Percentiles rank a stretch among this genome's conserved stretches.
phyloP scores from a whole-genome alignment of 1,140 invertebrate species.

The Antheraea mylitta region DNA sequence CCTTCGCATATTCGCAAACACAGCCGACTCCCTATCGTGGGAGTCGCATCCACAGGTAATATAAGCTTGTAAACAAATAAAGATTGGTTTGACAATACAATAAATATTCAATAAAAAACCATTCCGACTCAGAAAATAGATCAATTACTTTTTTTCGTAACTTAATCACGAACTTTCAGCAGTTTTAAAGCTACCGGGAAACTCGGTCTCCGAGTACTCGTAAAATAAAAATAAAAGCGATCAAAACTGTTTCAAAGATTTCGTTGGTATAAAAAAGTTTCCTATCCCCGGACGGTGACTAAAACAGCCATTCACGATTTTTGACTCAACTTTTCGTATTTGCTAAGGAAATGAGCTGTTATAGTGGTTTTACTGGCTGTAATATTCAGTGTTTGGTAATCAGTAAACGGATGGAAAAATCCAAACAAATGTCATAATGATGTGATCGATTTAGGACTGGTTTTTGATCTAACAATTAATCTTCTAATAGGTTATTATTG shows the following conservation, averaged over 20 bases:
- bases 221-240: slow-evolving; percentile 35
- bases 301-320: slow-evolving; percentile 12
- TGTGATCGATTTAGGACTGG: no score
- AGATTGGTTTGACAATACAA: slow-evolving; percentile 3
- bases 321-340: slow-evolving; percentile 2
- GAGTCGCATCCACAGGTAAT: no score
- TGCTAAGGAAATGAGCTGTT: background rate
- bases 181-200: slow-evolving; percentile 18
- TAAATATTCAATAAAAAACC: slow-evolving; percentile 6
- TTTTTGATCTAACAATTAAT: no score
- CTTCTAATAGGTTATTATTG: no score
- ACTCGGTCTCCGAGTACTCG: slow-evolving; percentile 24
- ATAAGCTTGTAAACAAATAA: background rate
- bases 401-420: no score
- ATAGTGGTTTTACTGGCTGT: background rate
- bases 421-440: no score
- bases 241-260: slow-evolving; percentile 25
- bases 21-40: no score
- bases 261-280: slow-evolving; percentile 24
- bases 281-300: slow-evolving; percentile 18
- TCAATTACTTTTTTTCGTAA: slow-evolving; percentile 29
- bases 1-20: no score
- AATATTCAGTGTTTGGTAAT: background rate
- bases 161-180: slow-evolving; percentile 30
- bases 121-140: slow-evolving; percentile 23